Evolutionary conservation across 2,113 vertebrate genomes (phyloP), one percentile per base, ranked within the genome.

Genomic region (Riparia riparia): DNA sequence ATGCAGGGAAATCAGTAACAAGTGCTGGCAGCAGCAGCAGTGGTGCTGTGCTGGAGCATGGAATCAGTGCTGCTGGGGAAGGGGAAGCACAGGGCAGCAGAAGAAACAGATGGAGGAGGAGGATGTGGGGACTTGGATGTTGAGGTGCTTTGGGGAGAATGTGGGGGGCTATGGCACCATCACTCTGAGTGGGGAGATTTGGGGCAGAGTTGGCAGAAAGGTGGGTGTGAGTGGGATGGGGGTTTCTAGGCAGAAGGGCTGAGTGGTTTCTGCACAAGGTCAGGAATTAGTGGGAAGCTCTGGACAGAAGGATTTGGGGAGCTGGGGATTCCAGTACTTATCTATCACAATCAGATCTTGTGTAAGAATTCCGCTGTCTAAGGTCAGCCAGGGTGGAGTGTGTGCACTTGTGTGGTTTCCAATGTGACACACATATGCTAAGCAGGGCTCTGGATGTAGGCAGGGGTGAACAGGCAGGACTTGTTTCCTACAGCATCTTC

Each of bases 81-180:
- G 65, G 12, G 44, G 29, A 42, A 69, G 49, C 21, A 25, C 11
- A 28, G 57, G 51, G 29, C 25, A 68, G 29, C 17, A 15, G 49
- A 31, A 37, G 86, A 47, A 50, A 5, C 3, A 6, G 20, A 14
- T 54, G 13, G 16, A 18, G n/a, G 25, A 82, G 39, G 22, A 83
- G 29, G 28, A 29, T 54, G 21, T 45, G 32, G 26, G n/a, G 32
- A 34, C 41, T 45, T 28, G 41, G 54, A 45, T 34, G 32, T 34
- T 45, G 71, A 57, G 25, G 7, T 57, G 32, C 6, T 45, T 34
- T 74, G 41, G 71, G 22, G 41, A 34, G 39, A 32, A 41, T 5
- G 0, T 34, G 34, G 3, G 2, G 29, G 18, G 3, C 29, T 9
- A 15, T 8, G 26, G n/a, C n/a, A 61, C 21, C 34, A 39, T 39